Evolutionary conservation across 2,113 vertebrate species (phyloP).

Genomic region (Hippocampus guttulatus): DNA sequence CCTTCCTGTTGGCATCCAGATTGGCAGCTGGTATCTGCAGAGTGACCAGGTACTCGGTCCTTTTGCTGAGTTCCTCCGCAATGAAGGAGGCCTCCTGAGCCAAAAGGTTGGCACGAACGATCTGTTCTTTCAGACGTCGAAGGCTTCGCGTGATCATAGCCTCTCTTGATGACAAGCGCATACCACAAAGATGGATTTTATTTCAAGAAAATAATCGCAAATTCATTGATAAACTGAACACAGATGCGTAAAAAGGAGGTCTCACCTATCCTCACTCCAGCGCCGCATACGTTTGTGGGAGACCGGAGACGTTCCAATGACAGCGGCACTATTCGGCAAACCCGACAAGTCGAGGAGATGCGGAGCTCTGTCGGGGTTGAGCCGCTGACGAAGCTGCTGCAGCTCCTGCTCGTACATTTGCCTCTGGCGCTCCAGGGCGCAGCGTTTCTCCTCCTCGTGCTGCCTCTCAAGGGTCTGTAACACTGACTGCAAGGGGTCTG

Average conservation of each 20-base stretch:
- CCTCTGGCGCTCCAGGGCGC: constrained; percentile 85
- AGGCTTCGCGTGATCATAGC: constrained; percentile 88
- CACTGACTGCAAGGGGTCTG: constrained; percentile 93
- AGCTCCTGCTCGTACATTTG: constrained; percentile 94
- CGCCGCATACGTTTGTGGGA: constrained; percentile 83
- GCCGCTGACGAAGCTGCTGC: constrained; percentile 82
- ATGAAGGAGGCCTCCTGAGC: constrained; percentile 96
- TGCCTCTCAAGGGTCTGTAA: constrained; percentile 89
- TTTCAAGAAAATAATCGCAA: not conserved
- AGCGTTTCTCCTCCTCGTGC: constrained; percentile 90
- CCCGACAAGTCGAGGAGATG: constrained; percentile 35
- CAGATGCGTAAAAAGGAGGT: not conserved
- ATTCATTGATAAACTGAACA: not conserved
- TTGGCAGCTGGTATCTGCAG: constrained; percentile 97
- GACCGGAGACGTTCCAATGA: constrained; percentile 29
- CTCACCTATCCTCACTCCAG: constrained; percentile 92
- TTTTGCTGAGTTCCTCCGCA: constrained; percentile 90
- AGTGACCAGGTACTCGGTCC: constrained; percentile 95
- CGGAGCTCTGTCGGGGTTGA: constrained; percentile 76
- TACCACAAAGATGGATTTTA: not conserved
- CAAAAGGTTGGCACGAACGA: constrained; percentile 91
- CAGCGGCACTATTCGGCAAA: constrained; percentile 55
- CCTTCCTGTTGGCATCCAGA: constrained; percentile 97
- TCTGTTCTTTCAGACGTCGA: constrained; percentile 90
- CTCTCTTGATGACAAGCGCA: constrained; percentile 71